Percentiles rank a stretch among this genome's conserved stretches.
These are phyloP conservation scores for Acheta domesticus DNA, from an alignment of 2,888 invertebrate genomes.

Conservation along the genomic window DNA sequence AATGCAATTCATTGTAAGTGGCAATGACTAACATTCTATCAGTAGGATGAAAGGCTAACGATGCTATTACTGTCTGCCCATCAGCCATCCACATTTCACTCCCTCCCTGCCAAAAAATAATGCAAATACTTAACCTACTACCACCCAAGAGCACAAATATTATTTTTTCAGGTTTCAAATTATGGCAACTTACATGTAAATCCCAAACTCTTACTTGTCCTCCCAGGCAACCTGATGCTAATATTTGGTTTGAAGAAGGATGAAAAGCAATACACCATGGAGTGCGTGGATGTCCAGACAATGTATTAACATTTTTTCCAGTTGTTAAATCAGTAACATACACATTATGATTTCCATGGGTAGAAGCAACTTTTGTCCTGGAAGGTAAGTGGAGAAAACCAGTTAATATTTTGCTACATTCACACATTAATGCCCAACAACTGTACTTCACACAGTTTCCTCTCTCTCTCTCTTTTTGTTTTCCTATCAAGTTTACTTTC, in stretches of 20 bases:
- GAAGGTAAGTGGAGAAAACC: conserved; percentile 36
- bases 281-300: conserved; percentile 80
- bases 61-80: conserved; percentile 73
- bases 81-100: conserved; percentile 79
- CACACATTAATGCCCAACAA: too few species aligned
- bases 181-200: conserved; percentile 56
- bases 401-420: too few species aligned
- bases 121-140: neutral
- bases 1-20: conserved; percentile 76
- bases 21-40: conserved; percentile 82
- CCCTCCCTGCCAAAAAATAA: conserved; percentile 62
- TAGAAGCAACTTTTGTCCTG: conserved; percentile 78
- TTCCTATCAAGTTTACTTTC: too few species aligned
- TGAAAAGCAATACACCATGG: conserved; percentile 91
- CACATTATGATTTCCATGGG: conserved; percentile 85
- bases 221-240: conserved; percentile 83
- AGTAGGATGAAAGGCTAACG: conserved; percentile 81
- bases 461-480: too few species aligned
- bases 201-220: conserved; percentile 92
- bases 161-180: too few species aligned
- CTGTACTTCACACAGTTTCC: too few species aligned
- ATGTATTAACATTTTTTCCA: conserved; percentile 71
- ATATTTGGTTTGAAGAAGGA: conserved; percentile 74
- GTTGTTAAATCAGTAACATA: conserved; percentile 77
- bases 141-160: neutral